Percentiles rank a stretch among this genome's conserved stretches.
phyloP scores from a whole-genome alignment of 2,113 vertebrate species.

The Tetraodon nigroviridis region DNA sequence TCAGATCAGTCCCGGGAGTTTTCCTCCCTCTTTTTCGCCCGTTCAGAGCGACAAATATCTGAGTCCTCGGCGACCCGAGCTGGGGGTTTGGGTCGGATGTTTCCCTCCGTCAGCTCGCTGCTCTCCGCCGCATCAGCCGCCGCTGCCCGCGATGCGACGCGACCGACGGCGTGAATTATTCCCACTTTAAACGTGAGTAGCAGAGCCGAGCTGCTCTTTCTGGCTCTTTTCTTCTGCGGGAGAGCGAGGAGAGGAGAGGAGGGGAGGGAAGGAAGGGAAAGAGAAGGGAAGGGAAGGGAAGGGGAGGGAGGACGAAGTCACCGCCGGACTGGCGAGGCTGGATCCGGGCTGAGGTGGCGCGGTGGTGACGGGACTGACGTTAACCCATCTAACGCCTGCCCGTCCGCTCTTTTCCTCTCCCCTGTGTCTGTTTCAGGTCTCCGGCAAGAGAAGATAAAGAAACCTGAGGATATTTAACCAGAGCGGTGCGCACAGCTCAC shows the following conservation, averaged over 20 bases:
- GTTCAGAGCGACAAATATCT: conserved; percentile 68
- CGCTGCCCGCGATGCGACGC: conserved; percentile 60
- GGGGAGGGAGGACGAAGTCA: conserved; percentile 80
- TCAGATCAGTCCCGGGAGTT: conserved; percentile 84
- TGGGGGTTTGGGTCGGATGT: conserved; percentile 69
- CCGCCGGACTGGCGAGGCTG: conserved; percentile 79
- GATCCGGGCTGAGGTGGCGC: conserved; percentile 87
- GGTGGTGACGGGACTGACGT: conserved; percentile 85
- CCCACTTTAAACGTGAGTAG: conserved; percentile 74
- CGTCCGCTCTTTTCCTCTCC: conserved; percentile 65
- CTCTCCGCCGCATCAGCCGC: conserved; percentile 70
- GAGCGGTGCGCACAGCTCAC: conserved; percentile 50
- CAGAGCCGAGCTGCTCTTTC: conserved; percentile 21
- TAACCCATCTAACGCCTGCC: conserved; percentile 85
- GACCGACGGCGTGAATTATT: conserved; percentile 71
- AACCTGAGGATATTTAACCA: conserved; percentile 58
- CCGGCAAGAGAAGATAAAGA: conserved; percentile 40
- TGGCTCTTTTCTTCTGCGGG: conserved; percentile 20
- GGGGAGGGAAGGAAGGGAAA: no score
- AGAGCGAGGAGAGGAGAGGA: conserved; percentile 29
- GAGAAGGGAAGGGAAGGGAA: no score
- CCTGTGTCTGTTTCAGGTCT: conserved; percentile 72
- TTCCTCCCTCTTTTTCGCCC: conserved; percentile 58
- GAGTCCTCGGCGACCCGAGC: conserved; percentile 79
- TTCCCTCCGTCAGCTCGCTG: conserved; percentile 64